Percentiles rank a stretch among this genome's conserved stretches.
phyloP scores from a whole-genome alignment of 37 sponge, comb jelly and placozoan species.

The Spongilla lacustris region DNA sequence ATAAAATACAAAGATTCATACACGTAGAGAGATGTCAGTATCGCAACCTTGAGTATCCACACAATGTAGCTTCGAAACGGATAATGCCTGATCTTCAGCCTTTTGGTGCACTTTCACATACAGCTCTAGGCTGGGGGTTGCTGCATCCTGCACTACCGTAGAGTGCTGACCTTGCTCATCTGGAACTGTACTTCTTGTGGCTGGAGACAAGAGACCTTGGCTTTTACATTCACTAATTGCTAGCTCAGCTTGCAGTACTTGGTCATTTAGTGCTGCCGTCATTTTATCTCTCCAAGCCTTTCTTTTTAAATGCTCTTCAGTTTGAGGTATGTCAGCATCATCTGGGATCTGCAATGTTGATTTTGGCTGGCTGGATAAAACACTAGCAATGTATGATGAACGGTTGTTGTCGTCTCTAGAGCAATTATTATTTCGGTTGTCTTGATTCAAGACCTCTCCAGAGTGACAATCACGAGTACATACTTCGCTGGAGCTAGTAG shows the following conservation, averaged over 20 bases:
- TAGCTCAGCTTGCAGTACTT: conserved; percentile 2
- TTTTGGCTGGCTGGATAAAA: conserved; percentile 15
- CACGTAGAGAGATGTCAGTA: neutral
- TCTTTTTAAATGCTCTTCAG: conserved; percentile 26
- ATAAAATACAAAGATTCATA: neutral
- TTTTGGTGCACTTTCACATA: neutral
- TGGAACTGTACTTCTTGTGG: neutral
- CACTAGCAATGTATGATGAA: conserved; percentile 23
- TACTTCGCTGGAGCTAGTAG: neutral
- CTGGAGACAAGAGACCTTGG: neutral
- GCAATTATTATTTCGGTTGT: conserved; percentile 12
- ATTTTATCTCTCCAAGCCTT: conserved; percentile 15
- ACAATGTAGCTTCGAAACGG: neutral
- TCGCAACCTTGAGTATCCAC: neutral
- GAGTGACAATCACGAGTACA: neutral
- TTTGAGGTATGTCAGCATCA: conserved; percentile 9
- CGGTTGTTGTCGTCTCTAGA: neutral
- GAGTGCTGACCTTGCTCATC: neutral
- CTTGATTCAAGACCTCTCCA: neutral
- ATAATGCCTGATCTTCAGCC: neutral
- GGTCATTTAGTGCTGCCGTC: neutral
- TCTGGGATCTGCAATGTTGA: conserved; percentile 5
- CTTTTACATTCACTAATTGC: neutral
- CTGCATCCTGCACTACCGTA: neutral
- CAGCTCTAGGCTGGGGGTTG: neutral